Percentiles rank a stretch among this genome's conserved stretches.
Conservation (phyloP, 2,888 invertebrate genomes). For the Eupeodes latifasciatus region DNA sequence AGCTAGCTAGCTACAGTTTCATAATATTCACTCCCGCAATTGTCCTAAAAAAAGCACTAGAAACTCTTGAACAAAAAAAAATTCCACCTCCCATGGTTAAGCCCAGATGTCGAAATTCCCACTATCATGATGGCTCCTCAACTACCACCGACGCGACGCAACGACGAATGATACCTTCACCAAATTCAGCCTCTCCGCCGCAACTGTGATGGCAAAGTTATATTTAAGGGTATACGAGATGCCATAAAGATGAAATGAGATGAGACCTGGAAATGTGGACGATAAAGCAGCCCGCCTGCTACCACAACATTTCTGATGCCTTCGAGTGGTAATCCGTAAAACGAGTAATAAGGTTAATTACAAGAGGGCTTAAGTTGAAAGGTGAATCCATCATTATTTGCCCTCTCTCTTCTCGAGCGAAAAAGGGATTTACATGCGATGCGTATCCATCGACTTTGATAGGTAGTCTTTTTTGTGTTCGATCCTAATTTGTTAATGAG, state of each 20-base stretch:
- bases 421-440: constrained; percentile 24
- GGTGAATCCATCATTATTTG: constrained; percentile 68
- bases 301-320: constrained; percentile 43
- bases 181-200: not conserved
- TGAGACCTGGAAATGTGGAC: not conserved
- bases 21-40: not conserved
- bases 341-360: constrained; percentile 75
- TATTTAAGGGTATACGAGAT: not conserved
- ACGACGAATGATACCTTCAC: not conserved
- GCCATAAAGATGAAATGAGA: not conserved
- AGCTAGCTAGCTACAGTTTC: constrained; percentile 10
- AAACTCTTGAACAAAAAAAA: constrained; percentile 20
- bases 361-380: constrained; percentile 71
- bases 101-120: constrained; percentile 57
- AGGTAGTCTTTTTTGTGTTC: not conserved
- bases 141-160: not conserved
- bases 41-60: not conserved
- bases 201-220: not conserved
- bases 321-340: constrained; percentile 55
- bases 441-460: not conserved
- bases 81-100: constrained; percentile 9
- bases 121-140: constrained; percentile 61
- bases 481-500: constrained; percentile 62
- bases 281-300: constrained; percentile 12
- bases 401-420: not conserved